Evolutionary conservation across 1,140 invertebrate genomes (phyloP).

Genomic region (Drosophila ohnishii): DNA sequence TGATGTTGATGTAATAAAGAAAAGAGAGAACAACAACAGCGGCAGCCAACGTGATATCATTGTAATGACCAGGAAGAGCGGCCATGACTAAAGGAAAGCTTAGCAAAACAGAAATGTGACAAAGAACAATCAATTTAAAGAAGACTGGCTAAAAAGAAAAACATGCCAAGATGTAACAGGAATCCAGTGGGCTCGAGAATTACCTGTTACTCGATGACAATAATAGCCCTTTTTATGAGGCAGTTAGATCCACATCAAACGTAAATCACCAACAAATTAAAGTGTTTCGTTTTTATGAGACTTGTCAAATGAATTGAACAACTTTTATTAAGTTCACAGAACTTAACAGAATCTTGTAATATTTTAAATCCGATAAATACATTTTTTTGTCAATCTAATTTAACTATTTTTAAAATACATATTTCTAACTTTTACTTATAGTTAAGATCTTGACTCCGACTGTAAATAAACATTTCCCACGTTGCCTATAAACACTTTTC

Average conservation of each 20-base stretch:
- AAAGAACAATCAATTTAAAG: slow-evolving; percentile 31
- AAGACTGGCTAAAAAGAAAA: slow-evolving; percentile 19
- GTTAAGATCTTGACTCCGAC: slow-evolving; percentile 25
- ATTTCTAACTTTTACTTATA: not conserved
- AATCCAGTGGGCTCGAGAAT: not conserved
- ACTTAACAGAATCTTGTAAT: not conserved
- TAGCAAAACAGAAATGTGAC: slow-evolving; percentile 63
- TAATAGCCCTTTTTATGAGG: slow-evolving; percentile 17
- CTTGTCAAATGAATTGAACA: not conserved
- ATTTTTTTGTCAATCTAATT: no score
- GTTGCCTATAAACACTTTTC: slow-evolving; percentile 11
- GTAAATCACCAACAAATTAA: slow-evolving; percentile 1
- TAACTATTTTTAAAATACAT: no score
- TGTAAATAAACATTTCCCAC: slow-evolving; percentile 53
- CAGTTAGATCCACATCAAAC: slow-evolving; percentile 3
- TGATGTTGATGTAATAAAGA: slow-evolving; percentile 77
- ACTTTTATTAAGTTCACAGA: no score
- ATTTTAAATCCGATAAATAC: not conserved
- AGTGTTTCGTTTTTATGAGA: slow-evolving; percentile 4
- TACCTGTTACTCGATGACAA: slow-evolving; percentile 25
- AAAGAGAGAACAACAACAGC: slow-evolving; percentile 34
- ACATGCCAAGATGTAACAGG: slow-evolving; percentile 1
- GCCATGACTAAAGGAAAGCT: slow-evolving; percentile 44
- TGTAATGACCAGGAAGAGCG: slow-evolving; percentile 61
- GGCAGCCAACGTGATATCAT: slow-evolving; percentile 57